Conservation (phyloP, 2,797 vertebrate species). For the Ceryle rudis region DNA sequence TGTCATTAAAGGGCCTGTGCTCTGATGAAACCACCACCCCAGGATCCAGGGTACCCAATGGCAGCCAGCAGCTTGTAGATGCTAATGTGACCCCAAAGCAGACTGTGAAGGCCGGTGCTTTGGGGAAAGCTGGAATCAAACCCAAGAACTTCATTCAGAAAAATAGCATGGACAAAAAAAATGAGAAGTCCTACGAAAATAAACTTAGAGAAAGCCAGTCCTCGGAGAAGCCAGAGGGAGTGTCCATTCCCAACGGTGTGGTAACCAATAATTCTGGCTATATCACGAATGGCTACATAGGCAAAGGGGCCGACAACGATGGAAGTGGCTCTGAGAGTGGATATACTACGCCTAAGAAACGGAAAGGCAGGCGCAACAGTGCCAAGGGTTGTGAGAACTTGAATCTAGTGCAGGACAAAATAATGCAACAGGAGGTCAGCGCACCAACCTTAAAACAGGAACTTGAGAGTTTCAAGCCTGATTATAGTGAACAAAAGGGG, state of each 20-base stretch:
- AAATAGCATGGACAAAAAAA: conserved; percentile 91
- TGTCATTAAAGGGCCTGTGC: conserved; percentile 80
- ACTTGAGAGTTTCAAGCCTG: conserved; percentile 80
- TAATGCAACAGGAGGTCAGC: conserved; percentile 84
- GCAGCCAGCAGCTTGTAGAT: conserved; percentile 85
- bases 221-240: conserved; percentile 84
- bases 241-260: conserved; percentile 89
- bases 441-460: conserved; percentile 78
- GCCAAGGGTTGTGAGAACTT: conserved; percentile 88
- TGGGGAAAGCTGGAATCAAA: conserved; percentile 87
- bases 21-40: conserved; percentile 81
- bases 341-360: conserved; percentile 94
- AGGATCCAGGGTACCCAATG: conserved; percentile 85
- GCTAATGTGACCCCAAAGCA: conserved; percentile 82
- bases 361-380: conserved; percentile 90
- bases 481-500: conserved; percentile 84
- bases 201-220: conserved; percentile 78
- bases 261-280: conserved; percentile 84
- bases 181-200: conserved; percentile 87
- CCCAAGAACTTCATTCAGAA: conserved; percentile 84
- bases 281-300: conserved; percentile 93
- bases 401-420: conserved; percentile 87
- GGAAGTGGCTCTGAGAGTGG: conserved; percentile 95
- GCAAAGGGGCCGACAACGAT: conserved; percentile 90
- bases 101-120: conserved; percentile 79